Evolutionary conservation across 2,888 invertebrate genomes (phyloP).

Genomic region (Lasioglossum vierecki): DNA sequence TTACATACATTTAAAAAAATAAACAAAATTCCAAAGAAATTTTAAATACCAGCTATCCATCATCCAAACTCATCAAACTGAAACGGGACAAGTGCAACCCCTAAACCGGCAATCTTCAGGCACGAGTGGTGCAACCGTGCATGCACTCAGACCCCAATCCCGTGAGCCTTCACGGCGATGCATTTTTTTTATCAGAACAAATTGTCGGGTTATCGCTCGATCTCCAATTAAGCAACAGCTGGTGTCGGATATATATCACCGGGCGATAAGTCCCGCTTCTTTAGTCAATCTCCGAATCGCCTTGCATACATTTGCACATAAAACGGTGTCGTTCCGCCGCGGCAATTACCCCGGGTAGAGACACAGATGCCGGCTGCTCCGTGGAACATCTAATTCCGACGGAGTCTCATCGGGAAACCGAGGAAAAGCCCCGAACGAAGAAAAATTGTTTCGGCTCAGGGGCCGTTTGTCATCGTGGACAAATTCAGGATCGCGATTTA

Average conservation of each 20-base stretch:
- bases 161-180: background rate
- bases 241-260: slow-evolving; percentile 14
- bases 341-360: slow-evolving; percentile 29
- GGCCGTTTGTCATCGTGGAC: slow-evolving; percentile 1
- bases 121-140: background rate
- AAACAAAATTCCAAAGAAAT: no score
- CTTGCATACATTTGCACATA: slow-evolving; percentile 57
- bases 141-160: background rate
- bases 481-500: background rate
- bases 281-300: slow-evolving; percentile 52
- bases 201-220: slow-evolving; percentile 43
- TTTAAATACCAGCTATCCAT: background rate
- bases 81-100: background rate
- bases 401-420: background rate
- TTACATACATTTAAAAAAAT: no score
- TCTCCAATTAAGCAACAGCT: slow-evolving; percentile 53
- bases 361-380: background rate
- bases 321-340: slow-evolving; percentile 47
- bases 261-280: slow-evolving; percentile 45
- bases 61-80: background rate
- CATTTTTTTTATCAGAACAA: slow-evolving; percentile 26
- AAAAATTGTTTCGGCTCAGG: background rate
- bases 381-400: slow-evolving; percentile 11
- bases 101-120: background rate
- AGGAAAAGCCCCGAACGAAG: background rate